These are phyloP conservation scores for Oreochromis grahami DNA, from an alignment of 2,797 vertebrate genomes.

Conservation along the genomic window DNA sequence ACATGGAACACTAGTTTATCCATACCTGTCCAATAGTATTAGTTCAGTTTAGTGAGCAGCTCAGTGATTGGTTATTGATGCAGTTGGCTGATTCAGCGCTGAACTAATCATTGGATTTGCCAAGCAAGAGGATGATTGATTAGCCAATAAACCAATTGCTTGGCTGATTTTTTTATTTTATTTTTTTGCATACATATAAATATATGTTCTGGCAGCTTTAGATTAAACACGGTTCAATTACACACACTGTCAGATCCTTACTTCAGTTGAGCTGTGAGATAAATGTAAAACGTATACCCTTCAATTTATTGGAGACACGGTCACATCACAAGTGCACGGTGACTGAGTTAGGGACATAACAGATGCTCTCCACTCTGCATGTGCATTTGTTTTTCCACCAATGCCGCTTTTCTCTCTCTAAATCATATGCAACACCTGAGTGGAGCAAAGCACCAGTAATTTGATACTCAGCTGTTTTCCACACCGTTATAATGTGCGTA, in stretches of 20 bases:
- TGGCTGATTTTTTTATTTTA: not conserved
- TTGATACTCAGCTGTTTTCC: not conserved
- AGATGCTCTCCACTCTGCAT: not conserved
- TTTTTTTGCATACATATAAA: not conserved
- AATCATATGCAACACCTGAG: not conserved
- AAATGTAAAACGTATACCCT: not conserved
- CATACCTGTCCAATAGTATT: constrained; percentile 17
- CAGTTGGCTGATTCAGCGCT: not conserved
- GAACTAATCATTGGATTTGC: constrained; percentile 33
- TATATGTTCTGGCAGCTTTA: not conserved
- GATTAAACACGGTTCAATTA: constrained; percentile 11
- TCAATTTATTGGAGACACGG: not conserved
- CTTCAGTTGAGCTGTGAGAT: not conserved
- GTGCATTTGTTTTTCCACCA: not conserved
- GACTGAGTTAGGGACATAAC: not conserved
- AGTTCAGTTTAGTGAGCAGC: constrained; percentile 1
- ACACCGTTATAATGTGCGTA: not conserved
- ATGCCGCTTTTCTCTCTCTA: not conserved
- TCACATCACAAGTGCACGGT: not conserved
- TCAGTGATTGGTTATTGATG: constrained; percentile 42
- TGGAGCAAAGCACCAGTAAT: not conserved
- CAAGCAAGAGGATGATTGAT: constrained; percentile 17
- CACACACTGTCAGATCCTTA: not conserved
- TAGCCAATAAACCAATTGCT: constrained; percentile 3
- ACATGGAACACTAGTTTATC: constrained; percentile 38